These are phyloP conservation scores for Dipus sagitta DNA, from an alignment of 2,797 vertebrate genomes.

Conservation along the genomic window DNA sequence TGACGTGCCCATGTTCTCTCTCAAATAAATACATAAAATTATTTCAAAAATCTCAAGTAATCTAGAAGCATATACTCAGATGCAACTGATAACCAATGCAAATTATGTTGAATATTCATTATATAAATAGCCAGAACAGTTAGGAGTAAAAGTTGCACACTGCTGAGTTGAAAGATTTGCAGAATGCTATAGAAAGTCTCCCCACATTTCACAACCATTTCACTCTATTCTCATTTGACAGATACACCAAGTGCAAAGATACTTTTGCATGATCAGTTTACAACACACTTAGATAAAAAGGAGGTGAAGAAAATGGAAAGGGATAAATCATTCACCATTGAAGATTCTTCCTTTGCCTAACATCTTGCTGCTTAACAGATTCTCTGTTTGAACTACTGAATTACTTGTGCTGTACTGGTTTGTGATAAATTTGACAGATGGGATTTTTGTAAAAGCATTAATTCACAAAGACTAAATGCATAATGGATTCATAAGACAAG, in stretches of 20 bases:
- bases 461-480: neutral
- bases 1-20: too few relatives aligned
- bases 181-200: too few relatives aligned
- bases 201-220: neutral
- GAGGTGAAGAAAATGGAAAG: neutral
- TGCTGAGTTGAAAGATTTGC: too few relatives aligned
- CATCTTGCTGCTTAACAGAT: neutral
- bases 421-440: neutral
- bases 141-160: neutral
- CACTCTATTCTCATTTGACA: neutral
- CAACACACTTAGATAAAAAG: neutral
- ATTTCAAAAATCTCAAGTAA: neutral
- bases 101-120: neutral
- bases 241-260: neutral
- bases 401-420: neutral
- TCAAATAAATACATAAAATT: too few relatives aligned
- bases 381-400: neutral
- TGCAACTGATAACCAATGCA: neutral
- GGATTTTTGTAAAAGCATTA: neutral
- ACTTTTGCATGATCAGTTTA: neutral
- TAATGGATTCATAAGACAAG: neutral
- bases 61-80: neutral
- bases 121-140: too few relatives aligned
- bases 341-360: neutral
- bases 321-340: rapidly evolving